Percentiles rank a stretch among this genome's conserved stretches.
phyloP scores from a whole-genome alignment of 2,113 vertebrate genomes.

The Cyanoderma ruficeps region DNA sequence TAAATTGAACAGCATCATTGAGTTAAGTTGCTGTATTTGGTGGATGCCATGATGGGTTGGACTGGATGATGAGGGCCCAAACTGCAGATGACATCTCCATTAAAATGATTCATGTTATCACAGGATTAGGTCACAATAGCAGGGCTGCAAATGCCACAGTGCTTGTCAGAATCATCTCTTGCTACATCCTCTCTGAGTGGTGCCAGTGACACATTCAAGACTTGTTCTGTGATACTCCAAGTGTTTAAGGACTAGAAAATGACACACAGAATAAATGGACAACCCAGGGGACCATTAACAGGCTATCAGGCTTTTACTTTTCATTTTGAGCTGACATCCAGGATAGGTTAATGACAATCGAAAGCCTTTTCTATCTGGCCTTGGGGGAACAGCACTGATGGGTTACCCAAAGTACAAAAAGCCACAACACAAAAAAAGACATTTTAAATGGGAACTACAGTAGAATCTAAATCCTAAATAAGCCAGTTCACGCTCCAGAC shows the following conservation, averaged over 20 bases:
- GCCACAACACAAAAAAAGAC: neutral
- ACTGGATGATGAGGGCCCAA: neutral
- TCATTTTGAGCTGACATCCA: neutral
- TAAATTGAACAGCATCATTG: neutral
- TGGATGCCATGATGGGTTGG: neutral
- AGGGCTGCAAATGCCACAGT: constrained; percentile 19
- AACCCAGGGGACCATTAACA: constrained; percentile 8
- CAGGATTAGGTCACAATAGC: constrained; percentile 17
- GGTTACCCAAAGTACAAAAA: neutral
- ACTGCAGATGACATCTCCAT: constrained; percentile 17
- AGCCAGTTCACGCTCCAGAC: neutral
- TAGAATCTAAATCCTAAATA: neutral
- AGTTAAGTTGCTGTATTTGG: neutral
- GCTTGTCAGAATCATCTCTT: constrained; percentile 22
- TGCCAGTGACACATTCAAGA: constrained; percentile 31
- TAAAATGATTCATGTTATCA: constrained; percentile 31
- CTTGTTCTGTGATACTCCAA: neutral
- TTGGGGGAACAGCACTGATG: neutral
- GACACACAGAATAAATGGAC: neutral
- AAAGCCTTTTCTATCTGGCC: neutral
- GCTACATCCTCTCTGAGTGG: neutral
- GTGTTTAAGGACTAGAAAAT: constrained; percentile 6
- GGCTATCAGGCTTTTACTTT: neutral
- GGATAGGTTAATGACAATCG: neutral
- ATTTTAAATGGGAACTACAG: neutral